Evolutionary conservation across 2,797 vertebrate species (phyloP), one percentile per base, ranked within the genome.

Genomic region (Gadopsis bispinosus): DNA sequence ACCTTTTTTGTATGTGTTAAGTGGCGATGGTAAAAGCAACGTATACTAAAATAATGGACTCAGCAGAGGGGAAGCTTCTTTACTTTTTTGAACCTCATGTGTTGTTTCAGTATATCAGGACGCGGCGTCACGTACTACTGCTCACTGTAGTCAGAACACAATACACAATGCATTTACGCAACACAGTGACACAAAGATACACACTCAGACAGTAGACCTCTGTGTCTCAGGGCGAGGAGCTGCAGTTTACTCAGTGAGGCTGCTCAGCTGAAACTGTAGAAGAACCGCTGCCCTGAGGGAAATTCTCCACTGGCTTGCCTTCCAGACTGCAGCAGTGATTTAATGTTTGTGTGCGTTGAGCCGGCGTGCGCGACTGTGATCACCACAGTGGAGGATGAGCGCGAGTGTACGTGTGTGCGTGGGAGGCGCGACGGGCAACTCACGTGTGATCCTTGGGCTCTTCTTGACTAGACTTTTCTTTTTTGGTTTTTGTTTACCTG

Each of bases 281-380:
- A 48, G 80, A 83, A 35, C 29, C 69, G 56, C 75, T 56, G 73
- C 81, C 82, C 79, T 19, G 79, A 72, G 81, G 86, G 83, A 76
- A 86, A 88, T 71, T 72, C 79, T 55, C 85, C n/a, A 17, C 13
- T 37, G 80, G 76, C 71, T 78, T 71, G 53, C 67, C 80, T 43
- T 71, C 62, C 6, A 56, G 33, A 73, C 79, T 39, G 64, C 48
- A 63, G 69, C 69, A 63, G 71, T 87, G 88, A 89, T 90, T 90
- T 87, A 60, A 87, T 82, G 87, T 77, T 6, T 88, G 81, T 86
- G 81, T 72, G 55, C 75, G 75, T 53, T 19, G 63, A 50, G 43
- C 48, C 50, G 16, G 43, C 4, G 66, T 74, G 72, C 79, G 79
- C 51, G 76, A 29, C 59, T 69, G 53, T 53, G 77, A 78, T 75